A percentile compares a stretch with the other conserved stretches of the same genome.
Evolutionary conservation across 2,888 invertebrate species (phyloP).

Genomic region (Agrotis exclamationis): DNA sequence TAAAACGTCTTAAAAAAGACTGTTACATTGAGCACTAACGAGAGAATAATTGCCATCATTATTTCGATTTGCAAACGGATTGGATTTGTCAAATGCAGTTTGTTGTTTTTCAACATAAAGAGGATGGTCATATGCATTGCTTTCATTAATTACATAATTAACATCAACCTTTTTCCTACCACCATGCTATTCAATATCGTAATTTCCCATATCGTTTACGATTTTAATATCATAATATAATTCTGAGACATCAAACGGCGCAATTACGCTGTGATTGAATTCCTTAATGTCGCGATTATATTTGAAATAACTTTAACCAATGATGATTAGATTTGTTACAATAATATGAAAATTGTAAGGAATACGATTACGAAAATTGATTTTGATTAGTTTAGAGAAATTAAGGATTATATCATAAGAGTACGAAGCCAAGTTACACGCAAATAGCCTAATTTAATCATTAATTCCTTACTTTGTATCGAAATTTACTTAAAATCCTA

Average conservation of each 20-base stretch:
- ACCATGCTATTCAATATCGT: constrained; percentile 17
- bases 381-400: constrained; percentile 31
- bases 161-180: constrained; percentile 10
- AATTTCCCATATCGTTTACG: constrained; percentile 47
- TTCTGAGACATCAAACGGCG: constrained; percentile 60
- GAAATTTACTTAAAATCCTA: too few species aligned
- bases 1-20: constrained; percentile 5
- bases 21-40: constrained; percentile 13
- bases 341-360: constrained; percentile 53
- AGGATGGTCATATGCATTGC: neutral
- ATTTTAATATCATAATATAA: constrained; percentile 58
- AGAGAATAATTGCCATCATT: constrained; percentile 23
- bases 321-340: constrained; percentile 55
- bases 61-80: constrained; percentile 19
- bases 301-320: constrained; percentile 56
- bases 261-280: constrained; percentile 63
- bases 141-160: constrained; percentile 6
- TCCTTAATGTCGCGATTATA: constrained; percentile 60
- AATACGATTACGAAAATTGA: constrained; percentile 42
- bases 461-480: too few species aligned
- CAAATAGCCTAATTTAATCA: neutral
- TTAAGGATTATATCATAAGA: constrained; percentile 5
- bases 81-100: constrained; percentile 13
- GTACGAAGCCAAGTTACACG: constrained; percentile 28
- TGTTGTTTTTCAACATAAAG: constrained; percentile 1